phyloP scores from a whole-genome alignment of 2,113 vertebrate species.

The Caracal caracal region DNA sequence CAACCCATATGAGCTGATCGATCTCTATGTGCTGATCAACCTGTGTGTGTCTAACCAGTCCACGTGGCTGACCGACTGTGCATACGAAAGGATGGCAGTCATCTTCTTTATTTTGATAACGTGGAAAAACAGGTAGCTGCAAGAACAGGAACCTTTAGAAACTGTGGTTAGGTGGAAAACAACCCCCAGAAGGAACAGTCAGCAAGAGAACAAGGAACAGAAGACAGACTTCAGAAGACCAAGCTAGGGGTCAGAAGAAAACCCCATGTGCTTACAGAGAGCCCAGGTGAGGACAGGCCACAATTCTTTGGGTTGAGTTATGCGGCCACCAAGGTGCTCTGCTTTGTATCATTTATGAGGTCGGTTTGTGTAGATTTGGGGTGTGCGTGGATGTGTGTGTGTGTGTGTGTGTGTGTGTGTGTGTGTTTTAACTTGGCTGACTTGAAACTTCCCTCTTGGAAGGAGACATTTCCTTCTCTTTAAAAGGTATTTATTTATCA shows the following conservation, averaged over 20 bases:
- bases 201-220: background rate
- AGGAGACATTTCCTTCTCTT: slow-evolving; percentile 81
- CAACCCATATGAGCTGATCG: too few relatives aligned
- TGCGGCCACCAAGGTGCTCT: background rate
- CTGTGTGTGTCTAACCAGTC: background rate
- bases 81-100: background rate
- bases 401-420: too few relatives aligned
- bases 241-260: background rate
- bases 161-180: background rate
- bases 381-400: background rate
- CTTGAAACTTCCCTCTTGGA: slow-evolving; percentile 16
- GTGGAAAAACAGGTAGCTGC: background rate
- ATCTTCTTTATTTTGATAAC: background rate
- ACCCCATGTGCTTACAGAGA: background rate
- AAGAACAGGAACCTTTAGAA: background rate
- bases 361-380: background rate
- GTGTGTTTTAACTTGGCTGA: background rate
- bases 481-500: slow-evolving; percentile 97
- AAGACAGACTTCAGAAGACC: background rate
- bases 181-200: background rate
- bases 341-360: slow-evolving; percentile 25
- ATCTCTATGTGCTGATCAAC: background rate
- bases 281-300: background rate
- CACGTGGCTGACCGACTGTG: background rate
- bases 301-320: background rate